These are phyloP conservation scores for Plebejus melissa DNA, from an alignment of 2,888 invertebrate species.

Conservation along the genomic window DNA sequence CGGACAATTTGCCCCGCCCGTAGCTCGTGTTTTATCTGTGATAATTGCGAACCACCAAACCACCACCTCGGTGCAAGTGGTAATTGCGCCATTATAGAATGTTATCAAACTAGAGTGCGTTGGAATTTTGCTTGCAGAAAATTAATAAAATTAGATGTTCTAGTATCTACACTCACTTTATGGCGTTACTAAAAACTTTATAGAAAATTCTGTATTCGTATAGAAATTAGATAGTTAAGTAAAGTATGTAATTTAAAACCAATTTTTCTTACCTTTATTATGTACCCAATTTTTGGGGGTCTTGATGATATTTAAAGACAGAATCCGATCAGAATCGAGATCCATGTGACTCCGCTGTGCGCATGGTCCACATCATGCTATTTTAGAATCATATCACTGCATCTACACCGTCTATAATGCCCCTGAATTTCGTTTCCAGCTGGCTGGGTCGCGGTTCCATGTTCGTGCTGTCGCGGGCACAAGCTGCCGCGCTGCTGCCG, in stretches of 20 bases:
- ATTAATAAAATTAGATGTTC: not conserved
- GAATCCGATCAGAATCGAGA: too few relatives aligned
- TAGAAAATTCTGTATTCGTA: not conserved
- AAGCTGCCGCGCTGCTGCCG: slow-evolving; percentile 83
- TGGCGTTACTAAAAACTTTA: not conserved
- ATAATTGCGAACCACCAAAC: slow-evolving; percentile 66
- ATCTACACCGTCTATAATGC: too few relatives aligned
- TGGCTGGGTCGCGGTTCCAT: slow-evolving; percentile 95
- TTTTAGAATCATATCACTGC: too few relatives aligned
- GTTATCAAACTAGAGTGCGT: slow-evolving; percentile 7
- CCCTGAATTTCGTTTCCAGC: slow-evolving; percentile 61
- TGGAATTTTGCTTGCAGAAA: not conserved
- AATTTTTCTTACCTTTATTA: too few relatives aligned
- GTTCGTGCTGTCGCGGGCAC: slow-evolving; percentile 94
- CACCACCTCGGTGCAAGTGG: slow-evolving; percentile 63
- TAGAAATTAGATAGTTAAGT: not conserved
- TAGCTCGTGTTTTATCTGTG: slow-evolving; percentile 67
- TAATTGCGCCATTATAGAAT: slow-evolving; percentile 65
- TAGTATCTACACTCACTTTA: not conserved
- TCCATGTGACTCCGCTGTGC: too few relatives aligned
- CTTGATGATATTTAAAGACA: too few relatives aligned
- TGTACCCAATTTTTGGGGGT: too few relatives aligned
- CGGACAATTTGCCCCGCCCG: slow-evolving; percentile 67
- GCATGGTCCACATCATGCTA: too few relatives aligned
- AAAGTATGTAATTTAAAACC: not conserved